Evolutionary conservation across 1,140 invertebrate species (phyloP), one percentile per base, ranked within the genome.

Genomic region (Zaprionus tsacasi): DNA sequence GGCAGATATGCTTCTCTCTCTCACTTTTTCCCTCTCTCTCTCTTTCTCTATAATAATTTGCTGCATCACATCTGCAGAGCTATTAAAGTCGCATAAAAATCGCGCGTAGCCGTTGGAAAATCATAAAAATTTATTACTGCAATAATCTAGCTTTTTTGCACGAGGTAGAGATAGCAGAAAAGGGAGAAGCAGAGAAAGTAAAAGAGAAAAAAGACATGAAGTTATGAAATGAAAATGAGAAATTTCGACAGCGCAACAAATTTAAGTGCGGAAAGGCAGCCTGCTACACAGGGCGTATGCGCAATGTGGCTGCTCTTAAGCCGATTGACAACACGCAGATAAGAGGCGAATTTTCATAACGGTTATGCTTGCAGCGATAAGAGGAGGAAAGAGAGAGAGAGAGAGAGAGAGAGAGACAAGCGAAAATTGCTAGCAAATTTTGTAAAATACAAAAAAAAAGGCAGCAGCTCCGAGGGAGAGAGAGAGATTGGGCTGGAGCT

Each of bases 61-160:
- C 80, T 87, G 83, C 77, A 80, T 65, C 74, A 66, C 78, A 88
- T 80, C 85, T 87, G 83, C 83, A 83, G 66, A 72, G 80, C 85
- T 87, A 87, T 87, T 89, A 87, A 87, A 87, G 83, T 68, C 77
- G 50, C 80, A 87, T 87, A 76, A 83, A 82, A 88, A 60, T 70
- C 65, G 59, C 71, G 61, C 27, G 27, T 75, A 81, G 54, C 67
- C 66, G 79, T 79, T 79, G 82, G 82, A 83, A 89, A 89, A 76
- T 76, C 81, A 85, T 88, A 85, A 88, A 89, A 88, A 85, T 88
- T 89, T 89, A 88, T 81, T 78, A 85, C 72, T 81, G 74, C 85
- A 85, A 87, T 87, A 87, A 87, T 64, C 60, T 70, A 60, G 60
- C 43, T 58, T 74, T 57, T 74, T 57, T 11, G 25, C 36, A 21